phyloP scores from a whole-genome alignment of 2,113 vertebrate genomes.

The Caloenas nicobarica region DNA sequence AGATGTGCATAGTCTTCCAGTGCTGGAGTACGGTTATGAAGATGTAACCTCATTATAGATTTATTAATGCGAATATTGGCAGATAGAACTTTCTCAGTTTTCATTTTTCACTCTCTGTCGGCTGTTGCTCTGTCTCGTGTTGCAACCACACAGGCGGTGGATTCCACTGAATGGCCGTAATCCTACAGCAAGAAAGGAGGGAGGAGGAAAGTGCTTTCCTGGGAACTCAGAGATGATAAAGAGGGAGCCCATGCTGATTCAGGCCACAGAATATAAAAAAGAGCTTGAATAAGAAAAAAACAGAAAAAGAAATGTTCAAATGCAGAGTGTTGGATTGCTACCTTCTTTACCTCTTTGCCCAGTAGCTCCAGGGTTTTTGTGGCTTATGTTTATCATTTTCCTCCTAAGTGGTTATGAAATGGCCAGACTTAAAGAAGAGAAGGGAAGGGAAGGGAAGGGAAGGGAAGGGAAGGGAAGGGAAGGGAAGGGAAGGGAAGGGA shows the following conservation, averaged over 20 bases:
- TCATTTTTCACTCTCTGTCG: background rate
- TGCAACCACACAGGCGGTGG: fast-evolving
- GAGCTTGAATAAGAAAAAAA: background rate
- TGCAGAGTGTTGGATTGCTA: background rate
- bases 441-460: no score
- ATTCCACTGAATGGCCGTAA: background rate
- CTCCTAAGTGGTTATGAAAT: background rate
- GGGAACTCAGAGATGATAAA: background rate
- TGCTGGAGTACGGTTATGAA: no score
- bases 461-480: background rate
- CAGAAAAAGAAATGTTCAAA: background rate
- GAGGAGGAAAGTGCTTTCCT: background rate
- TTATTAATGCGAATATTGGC: background rate
- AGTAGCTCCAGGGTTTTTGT: background rate
- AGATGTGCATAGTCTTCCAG: background rate
- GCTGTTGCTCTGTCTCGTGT: background rate
- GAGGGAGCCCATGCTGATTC: background rate
- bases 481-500: no score
- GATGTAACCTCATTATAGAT: background rate
- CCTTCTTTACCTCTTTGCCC: background rate
- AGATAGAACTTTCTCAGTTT: background rate
- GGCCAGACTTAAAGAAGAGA: background rate
- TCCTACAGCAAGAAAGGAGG: background rate
- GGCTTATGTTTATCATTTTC: background rate
- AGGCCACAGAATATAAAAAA: background rate